Conservation (phyloP, 2,888 invertebrate species). For the Harpagoxenus sublaevis region DNA sequence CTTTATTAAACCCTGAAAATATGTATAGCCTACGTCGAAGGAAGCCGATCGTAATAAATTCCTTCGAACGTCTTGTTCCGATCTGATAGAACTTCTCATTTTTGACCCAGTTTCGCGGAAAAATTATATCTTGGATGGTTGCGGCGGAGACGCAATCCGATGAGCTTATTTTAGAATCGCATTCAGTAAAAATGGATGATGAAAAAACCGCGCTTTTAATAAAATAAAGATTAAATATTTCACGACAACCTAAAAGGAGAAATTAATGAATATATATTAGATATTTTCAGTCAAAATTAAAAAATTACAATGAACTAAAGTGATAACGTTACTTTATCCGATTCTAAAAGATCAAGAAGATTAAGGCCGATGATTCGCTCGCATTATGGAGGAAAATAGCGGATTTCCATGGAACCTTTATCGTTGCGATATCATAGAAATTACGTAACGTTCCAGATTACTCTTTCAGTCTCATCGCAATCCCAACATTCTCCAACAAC, state of each 20-base stretch:
- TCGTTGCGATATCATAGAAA: constrained; percentile 17
- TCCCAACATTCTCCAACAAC: background rate
- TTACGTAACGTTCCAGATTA: constrained; percentile 13
- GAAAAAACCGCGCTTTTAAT: background rate
- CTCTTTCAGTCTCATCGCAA: constrained; percentile 1
- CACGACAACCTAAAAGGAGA: background rate
- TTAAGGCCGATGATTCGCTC: constrained; percentile 6
- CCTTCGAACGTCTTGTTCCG: constrained; percentile 30
- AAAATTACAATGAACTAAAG: background rate
- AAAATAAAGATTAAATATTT: background rate
- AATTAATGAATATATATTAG: background rate
- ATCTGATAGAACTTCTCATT: constrained; percentile 45
- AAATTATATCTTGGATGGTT: constrained; percentile 27
- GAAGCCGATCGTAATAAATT: constrained; percentile 40
- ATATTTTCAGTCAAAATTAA: background rate
- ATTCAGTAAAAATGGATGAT: background rate
- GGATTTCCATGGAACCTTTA: background rate
- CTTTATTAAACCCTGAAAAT: constrained; percentile 40
- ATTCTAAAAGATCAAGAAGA: background rate
- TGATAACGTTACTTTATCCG: background rate
- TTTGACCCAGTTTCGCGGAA: constrained; percentile 41
- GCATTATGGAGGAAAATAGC: background rate
- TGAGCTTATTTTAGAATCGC: constrained; percentile 17
- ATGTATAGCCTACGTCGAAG: background rate
- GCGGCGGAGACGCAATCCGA: background rate